phyloP scores from a whole-genome alignment of 1,140 invertebrate species.

The Sesamia nonagrioides region DNA sequence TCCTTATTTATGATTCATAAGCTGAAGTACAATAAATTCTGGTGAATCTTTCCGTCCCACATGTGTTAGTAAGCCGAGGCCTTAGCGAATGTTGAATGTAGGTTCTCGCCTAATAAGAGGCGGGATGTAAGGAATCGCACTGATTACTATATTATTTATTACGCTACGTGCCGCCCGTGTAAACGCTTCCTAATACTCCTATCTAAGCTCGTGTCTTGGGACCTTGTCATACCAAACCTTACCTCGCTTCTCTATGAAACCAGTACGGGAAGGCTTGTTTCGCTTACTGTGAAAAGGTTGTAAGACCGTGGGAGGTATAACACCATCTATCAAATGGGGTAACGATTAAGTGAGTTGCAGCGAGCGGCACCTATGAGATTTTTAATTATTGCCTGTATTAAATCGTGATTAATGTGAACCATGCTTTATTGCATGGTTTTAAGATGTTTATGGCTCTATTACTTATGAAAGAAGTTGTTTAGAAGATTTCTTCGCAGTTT shows the following conservation, averaged over 20 bases:
- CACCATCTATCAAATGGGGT: constrained; percentile 72
- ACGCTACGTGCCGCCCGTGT: constrained; percentile 84
- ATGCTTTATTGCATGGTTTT: constrained; percentile 48
- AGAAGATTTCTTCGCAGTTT: constrained; percentile 18
- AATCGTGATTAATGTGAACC: constrained; percentile 65
- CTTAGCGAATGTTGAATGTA: constrained; percentile 86
- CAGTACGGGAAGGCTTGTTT: not conserved
- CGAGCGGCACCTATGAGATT: constrained; percentile 66
- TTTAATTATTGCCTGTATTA: constrained; percentile 75
- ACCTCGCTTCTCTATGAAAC: not conserved
- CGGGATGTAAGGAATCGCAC: constrained; percentile 86
- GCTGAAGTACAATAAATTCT: constrained; percentile 86
- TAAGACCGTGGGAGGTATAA: constrained; percentile 56
- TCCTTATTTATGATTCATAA: constrained; percentile 87
- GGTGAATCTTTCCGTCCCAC: constrained; percentile 84
- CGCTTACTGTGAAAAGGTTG: constrained; percentile 63
- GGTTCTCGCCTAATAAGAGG: constrained; percentile 84
- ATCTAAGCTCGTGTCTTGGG: constrained; percentile 71
- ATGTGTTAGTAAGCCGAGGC: constrained; percentile 84
- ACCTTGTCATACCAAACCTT: constrained; percentile 62
- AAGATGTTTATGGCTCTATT: constrained; percentile 48
- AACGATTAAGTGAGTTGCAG: constrained; percentile 74
- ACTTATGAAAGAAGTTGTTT: constrained; percentile 27
- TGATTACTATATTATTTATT: constrained; percentile 88
- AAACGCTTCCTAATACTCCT: constrained; percentile 83